Evolutionary conservation across 2,113 vertebrate species (phyloP).

Genomic region (Neopipo cinnamomea): DNA sequence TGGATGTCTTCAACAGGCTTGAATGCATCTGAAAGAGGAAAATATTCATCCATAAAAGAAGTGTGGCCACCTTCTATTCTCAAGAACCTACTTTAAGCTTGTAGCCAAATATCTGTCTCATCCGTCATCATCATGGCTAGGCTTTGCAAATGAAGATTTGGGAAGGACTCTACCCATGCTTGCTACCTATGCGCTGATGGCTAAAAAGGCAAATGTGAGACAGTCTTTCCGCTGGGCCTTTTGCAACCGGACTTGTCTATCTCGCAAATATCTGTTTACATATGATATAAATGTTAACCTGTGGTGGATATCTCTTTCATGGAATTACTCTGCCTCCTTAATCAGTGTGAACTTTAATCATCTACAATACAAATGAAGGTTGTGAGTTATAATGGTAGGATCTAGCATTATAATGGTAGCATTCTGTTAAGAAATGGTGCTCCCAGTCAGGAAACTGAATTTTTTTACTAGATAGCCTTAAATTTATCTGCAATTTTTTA

Average conservation of each 20-base stretch:
- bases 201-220: no score
- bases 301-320: neutral
- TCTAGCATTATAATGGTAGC: neutral
- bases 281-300: neutral
- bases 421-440: neutral
- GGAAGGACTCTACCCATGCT: no score
- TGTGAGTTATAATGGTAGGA: neutral
- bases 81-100: neutral
- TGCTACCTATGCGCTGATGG: no score
- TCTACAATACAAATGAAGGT: neutral
- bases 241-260: no score
- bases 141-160: no score
- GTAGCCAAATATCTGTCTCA: neutral
- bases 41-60: neutral
- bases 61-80: neutral
- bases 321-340: neutral
- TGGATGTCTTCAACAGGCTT: neutral
- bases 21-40: neutral
- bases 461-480: neutral
- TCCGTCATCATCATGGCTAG: no score
- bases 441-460: neutral
- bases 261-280: neutral
- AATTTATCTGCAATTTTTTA: neutral
- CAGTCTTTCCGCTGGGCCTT: no score
- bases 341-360: neutral